phyloP scores from a whole-genome alignment of 1,140 invertebrate species.

The Conus betulinus region DNA sequence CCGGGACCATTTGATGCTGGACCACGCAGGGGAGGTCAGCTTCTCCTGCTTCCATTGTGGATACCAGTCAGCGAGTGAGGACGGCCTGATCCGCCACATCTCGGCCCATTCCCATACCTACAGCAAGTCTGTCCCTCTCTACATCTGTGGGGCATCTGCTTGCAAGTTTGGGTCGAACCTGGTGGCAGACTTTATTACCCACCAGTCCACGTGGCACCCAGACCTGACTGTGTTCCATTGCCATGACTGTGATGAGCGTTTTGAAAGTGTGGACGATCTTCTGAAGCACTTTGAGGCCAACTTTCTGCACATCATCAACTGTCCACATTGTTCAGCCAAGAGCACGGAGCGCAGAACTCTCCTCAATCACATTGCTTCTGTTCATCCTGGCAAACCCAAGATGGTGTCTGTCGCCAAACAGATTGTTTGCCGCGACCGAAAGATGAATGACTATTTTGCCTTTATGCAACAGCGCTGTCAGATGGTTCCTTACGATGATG shows the following conservation, averaged over 20 bases:
- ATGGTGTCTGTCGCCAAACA: constrained; percentile 65
- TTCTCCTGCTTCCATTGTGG: constrained; percentile 64
- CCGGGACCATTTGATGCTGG: constrained; percentile 51
- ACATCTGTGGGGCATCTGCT: constrained; percentile 53
- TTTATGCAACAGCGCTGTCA: constrained; percentile 20
- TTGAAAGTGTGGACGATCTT: constrained; percentile 41
- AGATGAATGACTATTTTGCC: constrained; percentile 50
- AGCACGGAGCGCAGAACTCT: constrained; percentile 55
- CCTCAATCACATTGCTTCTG: constrained; percentile 55
- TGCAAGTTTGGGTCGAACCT: constrained; percentile 62
- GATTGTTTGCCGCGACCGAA: constrained; percentile 62
- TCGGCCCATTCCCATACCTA: constrained; percentile 52
- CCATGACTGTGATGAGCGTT: constrained; percentile 52
- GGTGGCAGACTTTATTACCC: constrained; percentile 54
- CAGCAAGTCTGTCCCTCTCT: constrained; percentile 51
- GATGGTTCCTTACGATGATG: background rate
- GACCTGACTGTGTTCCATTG: constrained; percentile 45
- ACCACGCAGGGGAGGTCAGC: constrained; percentile 45
- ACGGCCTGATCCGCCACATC: constrained; percentile 57
- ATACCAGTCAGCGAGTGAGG: constrained; percentile 51
- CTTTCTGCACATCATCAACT: constrained; percentile 60
- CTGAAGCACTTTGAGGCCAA: constrained; percentile 58
- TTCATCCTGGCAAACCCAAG: constrained; percentile 63
- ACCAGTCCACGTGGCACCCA: constrained; percentile 56
- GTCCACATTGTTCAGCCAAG: constrained; percentile 63